Base-by-base conservation (phyloP, 2,797 vertebrate species). In the Accipiter superciliosus region DNA sequence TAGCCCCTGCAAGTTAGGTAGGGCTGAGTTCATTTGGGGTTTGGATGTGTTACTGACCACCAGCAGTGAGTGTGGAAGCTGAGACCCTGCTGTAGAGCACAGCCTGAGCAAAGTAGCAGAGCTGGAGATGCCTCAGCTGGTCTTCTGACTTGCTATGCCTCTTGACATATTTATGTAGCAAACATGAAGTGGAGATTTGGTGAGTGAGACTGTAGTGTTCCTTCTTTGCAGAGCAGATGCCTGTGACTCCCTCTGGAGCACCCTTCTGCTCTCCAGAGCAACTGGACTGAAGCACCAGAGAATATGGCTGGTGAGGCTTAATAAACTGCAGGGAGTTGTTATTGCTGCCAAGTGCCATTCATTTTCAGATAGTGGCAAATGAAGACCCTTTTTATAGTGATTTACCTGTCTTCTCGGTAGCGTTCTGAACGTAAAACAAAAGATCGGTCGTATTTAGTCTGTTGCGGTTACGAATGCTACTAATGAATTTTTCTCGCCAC, bases 361-460 rank as follows among this genome's bases (percentile, higher is more conserved):
- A 1, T 69, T 76, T 84, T 58, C 53, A 39, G 39, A 17, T 6
- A 45, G 50, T 4, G 19, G 33, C 47, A 57, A 57, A 53, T 22
- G 25, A 28, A 57, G 40, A 25, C 10, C 11, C 31, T 44, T 66
- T 49, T 44, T 6, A 9, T 28, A 74, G 39, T 0, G 0, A 42
- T 69, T 58, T 62, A 42, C 45, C 44, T 22, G 15, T 49, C 18
- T 26, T 80, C 59, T 57, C 57, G 15, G 12, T 74, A 26, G 45
- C 1, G 2, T 71, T 91, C 20, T 0, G 0, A 53, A 13, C 0
- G 0, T 66, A 33, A 52, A 70, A 15, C 3, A 3, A 5, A 52
- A 21, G 14, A 33, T 24, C 0, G 2, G 7, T 50, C 70, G 14
- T 52, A 11, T 79, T 89, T 65, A 15, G 24, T 57, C 13, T 15